Base-by-base conservation (phyloP, 1,140 invertebrate genomes). In the Frieseomelitta varia region DNA sequence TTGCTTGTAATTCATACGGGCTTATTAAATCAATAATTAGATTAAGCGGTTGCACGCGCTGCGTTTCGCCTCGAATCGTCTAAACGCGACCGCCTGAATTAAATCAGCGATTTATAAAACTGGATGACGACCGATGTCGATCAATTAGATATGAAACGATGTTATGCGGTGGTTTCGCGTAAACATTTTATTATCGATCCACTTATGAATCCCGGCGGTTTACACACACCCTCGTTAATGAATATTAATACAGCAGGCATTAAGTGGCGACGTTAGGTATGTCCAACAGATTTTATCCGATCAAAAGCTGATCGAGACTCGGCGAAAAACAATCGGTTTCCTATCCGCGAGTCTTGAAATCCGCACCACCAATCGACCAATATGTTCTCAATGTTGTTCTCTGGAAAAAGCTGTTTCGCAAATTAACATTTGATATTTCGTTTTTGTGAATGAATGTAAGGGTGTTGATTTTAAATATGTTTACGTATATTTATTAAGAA, bases 181-280 rank as follows among this genome's bases (percentile, higher is more conserved):
- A n/a, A n/a, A n/a, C n/a, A n/a, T n/a, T n/a, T n/a, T n/a, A 27
- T 68, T 34, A 51, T n/a, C n/a, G n/a, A 6, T 6, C 39, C 55
- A 30, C 30, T 82, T 68, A 47, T 55, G 53, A 55, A 55, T 55
- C 53, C 17, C 51, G 12, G 10, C 53, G 53, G 53, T 55, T 56
- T 77, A 73, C n/a, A 87, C 65, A 87, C 61, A 51, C 58, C 75
- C n/a, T 74, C 86, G n/a, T 27, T 74, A 39, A 87, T 78, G 53
- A 81, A 88, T 88, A 88, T 88, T 87, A 85, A 88, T 77, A 15
- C 6, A 39, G 15, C n/a, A 56, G 21, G 34, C 55, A 68, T 58
- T 74, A 74, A 79, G 56, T 30, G 30, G 12, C 21, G n/a, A 34
- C 63, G 71, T 67, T 71, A 78, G 71, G 47, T 71, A 84, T 83